Base-by-base conservation (phyloP, 1,140 invertebrate genomes). In the Heliconius melpomene region DNA sequence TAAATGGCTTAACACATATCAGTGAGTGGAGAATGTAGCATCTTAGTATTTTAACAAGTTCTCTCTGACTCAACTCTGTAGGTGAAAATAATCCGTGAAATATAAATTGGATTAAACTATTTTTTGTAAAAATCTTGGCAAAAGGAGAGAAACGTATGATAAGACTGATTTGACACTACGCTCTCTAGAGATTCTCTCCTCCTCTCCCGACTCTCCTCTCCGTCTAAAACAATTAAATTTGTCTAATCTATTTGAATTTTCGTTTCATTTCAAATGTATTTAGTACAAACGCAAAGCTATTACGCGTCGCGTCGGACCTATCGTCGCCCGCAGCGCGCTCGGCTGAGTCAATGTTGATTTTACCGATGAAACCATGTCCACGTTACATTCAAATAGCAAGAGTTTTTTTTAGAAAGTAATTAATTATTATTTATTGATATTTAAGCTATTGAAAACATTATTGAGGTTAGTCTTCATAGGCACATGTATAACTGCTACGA, bases 311-410 rank as follows among this genome's bases (percentile, higher is more conserved):
- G 36, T 29, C 9, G 7, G 71, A 32, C n/a, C 7, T 72, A 72
- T 72, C 71, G 36, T 23, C 40, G 32, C 71, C 71, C 71, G 13
- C 71, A 40, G 32, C 36, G n/a, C 36, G 20, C 36, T 70, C 32
- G 52, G n/a, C 54, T 75, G 74, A 40, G 74, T 60, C 52, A 66
- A 75, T 75, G 52, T 75, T 75, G 74, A 75, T 20, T 75, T 60
- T 75, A 18, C 52, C 74, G 60, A 75, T 66, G 74, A 18, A 60
- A 60, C 32, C 32, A 36, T 54, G 32, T 75, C 54, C 26, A 66
- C 50, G 18, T 40, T 66, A n/a, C 54, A 60, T 36, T 36, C 32
- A 23, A 57, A 66, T 29, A 66, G 26, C 1, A 66, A 29, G 11
- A 66, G 11, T 29, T 60, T 60, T 60, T 46, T 46, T 46, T n/a